These are phyloP conservation scores for Pithys albifrons DNA, from an alignment of 2,113 vertebrate species.

Conservation along the genomic window DNA sequence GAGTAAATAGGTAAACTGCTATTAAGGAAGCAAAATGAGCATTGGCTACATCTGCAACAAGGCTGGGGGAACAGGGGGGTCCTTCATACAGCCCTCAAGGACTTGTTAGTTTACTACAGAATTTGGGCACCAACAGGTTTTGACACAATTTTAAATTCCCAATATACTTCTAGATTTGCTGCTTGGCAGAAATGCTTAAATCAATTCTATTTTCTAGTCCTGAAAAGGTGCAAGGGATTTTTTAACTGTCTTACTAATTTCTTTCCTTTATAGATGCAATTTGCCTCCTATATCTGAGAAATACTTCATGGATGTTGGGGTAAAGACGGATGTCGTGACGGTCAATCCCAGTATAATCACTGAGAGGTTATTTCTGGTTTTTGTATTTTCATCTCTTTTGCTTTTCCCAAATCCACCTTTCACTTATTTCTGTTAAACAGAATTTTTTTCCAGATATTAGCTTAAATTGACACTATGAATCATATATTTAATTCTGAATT, in stretches of 20 bases:
- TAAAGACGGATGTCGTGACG: constrained; percentile 94
- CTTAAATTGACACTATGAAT: not conserved
- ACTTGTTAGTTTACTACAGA: not conserved
- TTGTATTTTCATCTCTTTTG: not conserved
- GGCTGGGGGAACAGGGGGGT: not conserved
- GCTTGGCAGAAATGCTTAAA: not conserved
- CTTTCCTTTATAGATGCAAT: constrained; percentile 84
- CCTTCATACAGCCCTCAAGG: not conserved
- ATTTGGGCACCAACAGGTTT: not conserved
- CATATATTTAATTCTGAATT: not conserved
- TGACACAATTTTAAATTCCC: not conserved
- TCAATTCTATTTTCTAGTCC: not conserved
- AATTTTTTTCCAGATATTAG: not conserved
- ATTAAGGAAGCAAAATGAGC: not conserved
- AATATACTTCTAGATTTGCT: not conserved
- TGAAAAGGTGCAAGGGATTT: not conserved
- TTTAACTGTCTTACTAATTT: not conserved
- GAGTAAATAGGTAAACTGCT: not conserved
- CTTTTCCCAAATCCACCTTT: not conserved
- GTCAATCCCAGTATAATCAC: constrained; percentile 98
- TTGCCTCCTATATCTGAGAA: constrained; percentile 93
- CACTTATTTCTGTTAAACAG: not conserved
- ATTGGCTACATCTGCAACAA: not conserved
- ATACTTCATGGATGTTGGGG: constrained; percentile 89
- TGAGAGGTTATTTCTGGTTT: constrained; percentile 80